phyloP scores from a whole-genome alignment of 2,797 vertebrate genomes.

The Sciurus vulgaris region DNA sequence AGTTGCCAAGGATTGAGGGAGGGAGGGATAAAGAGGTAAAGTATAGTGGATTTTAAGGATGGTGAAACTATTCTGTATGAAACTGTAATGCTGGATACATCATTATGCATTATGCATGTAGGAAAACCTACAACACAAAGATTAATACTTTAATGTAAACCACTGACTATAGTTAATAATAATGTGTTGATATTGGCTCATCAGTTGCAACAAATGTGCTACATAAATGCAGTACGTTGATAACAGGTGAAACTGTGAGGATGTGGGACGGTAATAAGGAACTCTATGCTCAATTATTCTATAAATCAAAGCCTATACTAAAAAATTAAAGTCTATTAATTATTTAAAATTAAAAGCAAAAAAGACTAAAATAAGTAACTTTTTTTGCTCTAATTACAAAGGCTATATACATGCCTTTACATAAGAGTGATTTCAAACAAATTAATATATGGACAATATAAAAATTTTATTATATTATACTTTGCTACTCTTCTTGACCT shows the following conservation, averaged over 20 bases:
- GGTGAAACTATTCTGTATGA: neutral
- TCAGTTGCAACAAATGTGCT: neutral
- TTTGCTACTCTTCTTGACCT: constrained; percentile 58
- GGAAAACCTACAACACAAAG: neutral
- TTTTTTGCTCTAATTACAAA: constrained; percentile 64
- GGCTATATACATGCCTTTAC: constrained; percentile 35
- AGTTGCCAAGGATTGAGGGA: neutral
- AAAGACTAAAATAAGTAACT: neutral
- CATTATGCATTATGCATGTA: neutral
- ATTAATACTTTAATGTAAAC: constrained; percentile 49
- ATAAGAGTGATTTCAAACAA: constrained; percentile 65
- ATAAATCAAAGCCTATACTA: constrained; percentile 24
- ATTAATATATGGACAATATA: constrained; percentile 67
- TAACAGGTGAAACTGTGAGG: neutral
- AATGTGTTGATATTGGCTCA: neutral
- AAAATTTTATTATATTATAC: constrained; percentile 64
- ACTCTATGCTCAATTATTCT: constrained; percentile 16
- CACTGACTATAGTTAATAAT: neutral
- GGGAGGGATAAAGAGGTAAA: neutral
- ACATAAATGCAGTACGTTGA: neutral
- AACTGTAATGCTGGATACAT: neutral
- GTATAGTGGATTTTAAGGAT: neutral
- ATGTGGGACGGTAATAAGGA: neutral
- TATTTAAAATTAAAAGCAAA: constrained; percentile 61
- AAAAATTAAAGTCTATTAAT: constrained; percentile 30